These are phyloP conservation scores for Dromas ardeola DNA, from an alignment of 2,113 vertebrate species.

Conservation along the genomic window DNA sequence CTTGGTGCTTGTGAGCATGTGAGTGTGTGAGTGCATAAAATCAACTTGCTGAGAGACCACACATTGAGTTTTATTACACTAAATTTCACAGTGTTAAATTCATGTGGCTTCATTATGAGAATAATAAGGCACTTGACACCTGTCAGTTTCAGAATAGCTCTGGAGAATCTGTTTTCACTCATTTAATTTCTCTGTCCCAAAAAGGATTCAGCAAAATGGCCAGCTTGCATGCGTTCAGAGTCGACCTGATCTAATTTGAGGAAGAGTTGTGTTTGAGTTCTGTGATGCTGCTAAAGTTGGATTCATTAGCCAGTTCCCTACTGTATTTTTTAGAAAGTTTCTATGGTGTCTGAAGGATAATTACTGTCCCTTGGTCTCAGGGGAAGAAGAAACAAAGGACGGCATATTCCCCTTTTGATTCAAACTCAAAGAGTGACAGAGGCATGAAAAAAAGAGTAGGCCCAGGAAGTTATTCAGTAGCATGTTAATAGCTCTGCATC, in stretches of 20 bases:
- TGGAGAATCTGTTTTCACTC: conserved; percentile 17
- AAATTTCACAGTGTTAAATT: background rate
- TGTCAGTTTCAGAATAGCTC: background rate
- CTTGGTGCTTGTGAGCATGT: background rate
- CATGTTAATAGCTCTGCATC: background rate
- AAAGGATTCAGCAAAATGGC: background rate
- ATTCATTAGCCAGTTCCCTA: background rate
- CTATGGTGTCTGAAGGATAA: conserved; percentile 4
- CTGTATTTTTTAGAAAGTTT: conserved; percentile 24
- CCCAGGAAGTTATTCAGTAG: background rate
- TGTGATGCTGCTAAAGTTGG: background rate
- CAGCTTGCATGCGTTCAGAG: background rate
- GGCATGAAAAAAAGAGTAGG: background rate
- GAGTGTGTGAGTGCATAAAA: background rate
- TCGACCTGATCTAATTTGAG: background rate
- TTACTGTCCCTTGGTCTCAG: background rate
- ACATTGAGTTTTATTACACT: background rate
- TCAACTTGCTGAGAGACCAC: background rate
- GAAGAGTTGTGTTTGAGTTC: background rate
- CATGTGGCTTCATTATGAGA: background rate
- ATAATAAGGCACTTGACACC: background rate
- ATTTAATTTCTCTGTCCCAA: background rate
- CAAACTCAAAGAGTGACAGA: background rate
- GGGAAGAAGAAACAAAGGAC: conserved; percentile 20
- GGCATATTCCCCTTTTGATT: background rate